Evolutionary conservation across 2,888 invertebrate genomes (phyloP), one percentile per base, ranked within the genome.

Genomic region (Anoncus sp.): DNA sequence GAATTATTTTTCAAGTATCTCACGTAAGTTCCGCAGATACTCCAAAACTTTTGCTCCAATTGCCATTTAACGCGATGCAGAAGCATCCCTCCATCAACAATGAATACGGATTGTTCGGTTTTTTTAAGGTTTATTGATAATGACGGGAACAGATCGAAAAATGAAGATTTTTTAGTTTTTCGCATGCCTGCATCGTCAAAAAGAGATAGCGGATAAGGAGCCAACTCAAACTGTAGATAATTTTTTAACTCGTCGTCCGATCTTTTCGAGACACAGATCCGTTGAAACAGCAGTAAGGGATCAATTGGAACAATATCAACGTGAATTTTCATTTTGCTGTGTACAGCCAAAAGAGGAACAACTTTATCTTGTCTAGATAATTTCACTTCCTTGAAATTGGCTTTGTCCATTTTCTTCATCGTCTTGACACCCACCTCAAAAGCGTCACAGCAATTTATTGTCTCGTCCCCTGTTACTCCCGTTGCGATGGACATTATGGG

Each of bases 141-240:
- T n/a, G n/a, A n/a, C n/a, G n/a, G n/a, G n/a, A n/a, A n/a, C n/a
- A n/a, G n/a, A n/a, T n/a, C n/a, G n/a, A n/a, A n/a, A n/a, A n/a
- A n/a, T n/a, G n/a, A n/a, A 10, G 70, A 76, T 47, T 81, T 76
- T 12, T 47, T 74, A 20, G 53, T 49, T 63, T 78, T 81, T 4
- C 77, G 72, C 81, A 82, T 74, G 16, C 77, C 76, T 22, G 27
- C 47, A 10, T 84, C 82, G 18, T 71, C 24, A 47, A 82, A 80
- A 12, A 83, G 49, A 10, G 80, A 78, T 16, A 78, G 35, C 5
- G 80, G 79, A 60, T 66, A 82, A 7, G 80, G 81, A n/a, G 79
- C 67, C 7, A 62, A 45, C 67, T 84, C 84, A 70, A 77, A 82
- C 20, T 59, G 43, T 12, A 84, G 49, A 57, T 70, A 75, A 10